These are phyloP conservation scores for Jaculus jaculus DNA, from an alignment of 2,113 vertebrate genomes.

Conservation along the genomic window DNA sequence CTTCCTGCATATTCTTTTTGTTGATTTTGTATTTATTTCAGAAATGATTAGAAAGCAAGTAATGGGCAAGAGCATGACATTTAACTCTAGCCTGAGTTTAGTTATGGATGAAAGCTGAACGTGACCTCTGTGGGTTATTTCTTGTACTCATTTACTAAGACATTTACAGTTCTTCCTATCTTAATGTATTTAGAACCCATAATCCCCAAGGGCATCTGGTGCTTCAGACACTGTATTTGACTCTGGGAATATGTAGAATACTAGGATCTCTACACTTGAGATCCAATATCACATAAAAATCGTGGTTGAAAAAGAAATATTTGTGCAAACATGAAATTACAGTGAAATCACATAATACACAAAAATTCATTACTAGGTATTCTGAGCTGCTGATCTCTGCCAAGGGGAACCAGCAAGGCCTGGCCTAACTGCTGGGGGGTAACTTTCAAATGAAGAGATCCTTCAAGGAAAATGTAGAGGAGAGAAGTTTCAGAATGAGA, in stretches of 20 bases:
- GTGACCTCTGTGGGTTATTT: not conserved
- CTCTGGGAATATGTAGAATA: not conserved
- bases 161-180: not conserved
- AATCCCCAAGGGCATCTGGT: not conserved
- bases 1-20: conserved; percentile 1
- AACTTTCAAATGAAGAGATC: not conserved
- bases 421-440: not conserved
- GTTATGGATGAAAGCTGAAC: not conserved
- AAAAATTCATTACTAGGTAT: not conserved
- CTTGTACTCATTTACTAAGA: conserved; percentile 18
- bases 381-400: not conserved
- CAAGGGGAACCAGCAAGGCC: not conserved
- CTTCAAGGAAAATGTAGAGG: not conserved
- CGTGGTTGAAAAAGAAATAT: conserved; percentile 1
- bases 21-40: conserved; percentile 62
- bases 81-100: conserved; percentile 54
- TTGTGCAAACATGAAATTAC: not conserved
- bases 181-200: not conserved
- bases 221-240: not conserved
- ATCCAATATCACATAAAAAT: not conserved
- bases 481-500: not conserved
- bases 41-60: conserved; percentile 51
- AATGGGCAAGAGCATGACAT: not conserved
- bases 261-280: not conserved
- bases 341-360: not conserved